These are phyloP conservation scores for Marisa cornuarietis DNA, from an alignment of 1,140 invertebrate genomes.

Conservation along the genomic window DNA sequence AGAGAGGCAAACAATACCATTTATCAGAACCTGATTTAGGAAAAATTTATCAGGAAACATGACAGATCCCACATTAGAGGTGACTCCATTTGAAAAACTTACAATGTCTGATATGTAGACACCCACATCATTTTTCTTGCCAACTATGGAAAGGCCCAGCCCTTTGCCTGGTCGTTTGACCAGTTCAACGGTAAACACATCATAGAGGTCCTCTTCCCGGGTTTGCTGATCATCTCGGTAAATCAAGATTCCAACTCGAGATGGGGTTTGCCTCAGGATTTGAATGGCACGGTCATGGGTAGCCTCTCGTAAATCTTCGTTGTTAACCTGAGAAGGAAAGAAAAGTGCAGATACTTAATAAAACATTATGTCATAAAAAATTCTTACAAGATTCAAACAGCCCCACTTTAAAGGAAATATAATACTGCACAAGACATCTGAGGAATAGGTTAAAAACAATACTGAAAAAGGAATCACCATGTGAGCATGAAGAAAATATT, in stretches of 20 bases:
- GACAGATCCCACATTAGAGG: no score
- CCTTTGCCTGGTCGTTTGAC: conserved; percentile 92
- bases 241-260: conserved; percentile 87
- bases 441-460: not conserved
- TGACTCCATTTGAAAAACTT: conserved; percentile 59
- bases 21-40: no score
- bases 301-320: conserved; percentile 87
- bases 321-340: conserved; percentile 83
- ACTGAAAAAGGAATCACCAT: no score
- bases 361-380: not conserved
- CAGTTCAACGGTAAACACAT: conserved; percentile 89
- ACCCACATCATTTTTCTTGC: conserved; percentile 85
- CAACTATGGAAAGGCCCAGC: conserved; percentile 89
- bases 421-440: not conserved
- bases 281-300: conserved; percentile 83
- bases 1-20: no score
- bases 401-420: not conserved
- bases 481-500: no score
- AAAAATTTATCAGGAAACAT: no score
- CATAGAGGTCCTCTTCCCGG: conserved; percentile 76
- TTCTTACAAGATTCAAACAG: not conserved
- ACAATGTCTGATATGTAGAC: conserved; percentile 96
- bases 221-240: conserved; percentile 76
- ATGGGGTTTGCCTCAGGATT: conserved; percentile 68
- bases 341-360: conserved; percentile 6